These are phyloP conservation scores for Leptothorax acervorum DNA, from an alignment of 2,888 invertebrate genomes.

Conservation along the genomic window DNA sequence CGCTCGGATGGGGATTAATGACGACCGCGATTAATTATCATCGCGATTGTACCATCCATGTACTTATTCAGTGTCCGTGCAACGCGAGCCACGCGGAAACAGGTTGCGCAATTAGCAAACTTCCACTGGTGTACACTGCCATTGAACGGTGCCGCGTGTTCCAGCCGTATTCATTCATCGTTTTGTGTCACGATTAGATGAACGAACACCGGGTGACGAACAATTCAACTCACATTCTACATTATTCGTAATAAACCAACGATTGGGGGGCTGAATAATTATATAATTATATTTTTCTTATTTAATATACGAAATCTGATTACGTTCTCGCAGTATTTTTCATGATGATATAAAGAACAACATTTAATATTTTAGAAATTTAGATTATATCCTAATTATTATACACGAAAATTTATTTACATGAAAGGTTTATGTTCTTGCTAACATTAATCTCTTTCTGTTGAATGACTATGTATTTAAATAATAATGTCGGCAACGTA, in stretches of 20 bases:
- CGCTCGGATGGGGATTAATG: constrained; percentile 52
- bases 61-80: constrained; percentile 59
- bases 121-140: constrained; percentile 56
- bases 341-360: not conserved
- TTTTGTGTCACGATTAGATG: constrained; percentile 37
- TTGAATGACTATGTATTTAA: not conserved
- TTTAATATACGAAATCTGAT: not conserved
- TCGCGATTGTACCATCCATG: constrained; percentile 53
- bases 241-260: not conserved
- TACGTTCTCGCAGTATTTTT: not conserved
- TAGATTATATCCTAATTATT: not conserved
- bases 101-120: constrained; percentile 70
- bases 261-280: not conserved
- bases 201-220: not conserved
- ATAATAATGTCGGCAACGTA: not conserved
- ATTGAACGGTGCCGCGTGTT: constrained; percentile 58
- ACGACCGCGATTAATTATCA: constrained; percentile 54
- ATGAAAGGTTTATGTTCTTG: not conserved
- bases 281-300: not conserved
- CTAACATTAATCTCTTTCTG: no score
- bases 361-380: not conserved
- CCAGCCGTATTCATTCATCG: constrained; percentile 65
- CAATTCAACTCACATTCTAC: not conserved
- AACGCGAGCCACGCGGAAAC: constrained; percentile 68
- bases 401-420: not conserved